Evolutionary conservation across 2,113 vertebrate genomes (phyloP).

Genomic region (Morone saxatilis): DNA sequence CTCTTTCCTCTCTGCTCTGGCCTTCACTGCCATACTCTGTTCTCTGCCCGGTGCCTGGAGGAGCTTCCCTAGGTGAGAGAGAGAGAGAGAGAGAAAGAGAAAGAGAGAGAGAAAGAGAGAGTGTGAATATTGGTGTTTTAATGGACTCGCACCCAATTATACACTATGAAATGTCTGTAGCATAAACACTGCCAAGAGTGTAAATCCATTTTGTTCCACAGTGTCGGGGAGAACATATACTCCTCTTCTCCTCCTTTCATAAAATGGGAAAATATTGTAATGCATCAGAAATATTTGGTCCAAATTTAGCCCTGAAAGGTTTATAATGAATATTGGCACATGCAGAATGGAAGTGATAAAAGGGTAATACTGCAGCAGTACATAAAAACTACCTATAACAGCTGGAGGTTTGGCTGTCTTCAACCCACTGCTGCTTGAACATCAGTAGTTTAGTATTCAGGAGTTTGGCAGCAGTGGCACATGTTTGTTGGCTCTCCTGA

Average conservation of each 20-base stretch:
- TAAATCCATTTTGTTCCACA: constrained; percentile 11
- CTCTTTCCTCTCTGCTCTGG: constrained; percentile 91
- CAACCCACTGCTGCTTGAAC: not conserved
- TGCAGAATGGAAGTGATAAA: not conserved
- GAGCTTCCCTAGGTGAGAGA: constrained; percentile 89
- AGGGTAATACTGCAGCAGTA: not conserved
- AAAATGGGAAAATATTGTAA: not conserved
- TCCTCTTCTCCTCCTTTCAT: not conserved
- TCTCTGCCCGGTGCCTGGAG: constrained; percentile 93
- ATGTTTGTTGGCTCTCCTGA: not conserved
- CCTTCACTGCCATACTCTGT: constrained; percentile 91
- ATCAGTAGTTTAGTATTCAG: not conserved
- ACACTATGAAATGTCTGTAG: not conserved
- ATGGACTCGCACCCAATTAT: not conserved
- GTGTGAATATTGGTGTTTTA: not conserved
- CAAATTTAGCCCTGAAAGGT: not conserved
- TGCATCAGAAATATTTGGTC: not conserved
- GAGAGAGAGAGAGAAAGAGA: too few species aligned
- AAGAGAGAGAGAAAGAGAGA: too few species aligned
- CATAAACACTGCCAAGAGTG: not conserved
- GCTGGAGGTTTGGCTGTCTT: not conserved
- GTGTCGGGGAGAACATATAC: not conserved
- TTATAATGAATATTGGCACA: not conserved
- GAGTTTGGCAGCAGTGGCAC: not conserved
- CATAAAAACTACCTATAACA: not conserved